Evolutionary conservation across 1,140 invertebrate species (phyloP), one percentile per base, ranked within the genome.

Genomic region (Armadillidium nasatum): DNA sequence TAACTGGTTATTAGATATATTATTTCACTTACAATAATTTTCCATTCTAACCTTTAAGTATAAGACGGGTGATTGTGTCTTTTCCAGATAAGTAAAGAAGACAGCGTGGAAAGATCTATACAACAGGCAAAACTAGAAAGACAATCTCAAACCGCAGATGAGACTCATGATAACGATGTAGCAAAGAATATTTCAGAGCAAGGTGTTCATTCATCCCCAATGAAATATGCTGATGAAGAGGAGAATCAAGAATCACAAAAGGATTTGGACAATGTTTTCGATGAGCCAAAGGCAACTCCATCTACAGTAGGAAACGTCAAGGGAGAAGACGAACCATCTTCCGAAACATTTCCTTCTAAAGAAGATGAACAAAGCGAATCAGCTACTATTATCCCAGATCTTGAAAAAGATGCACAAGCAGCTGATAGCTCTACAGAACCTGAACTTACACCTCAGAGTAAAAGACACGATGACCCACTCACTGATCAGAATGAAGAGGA

Each of bases 1-100:
- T 33, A 6, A 1, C 33, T 33, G 1, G 33, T 1, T 33, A 33
- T 33, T 33, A 33, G 6, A 33, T 33, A 33, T 33, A 33, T 33
- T 33, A 33, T 33, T 33, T 33, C 6, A 33, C 6, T 33, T 33
- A 33, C 33, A 33, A 33, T 33, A 3, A 33, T 33, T 33, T 33
- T 33, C 33, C 6, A 6, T 33, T 6, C 6, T 33, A 3, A 33
- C 6, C 33, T 33, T 33, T 33, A 3, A 33, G 6, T 6, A 33
- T 33, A 33, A 33, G 1, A 33, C 2, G 33, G 6, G 6, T 33
- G 33, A 1, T 33, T 33, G 33, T 33, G 33, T 33, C 2, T 33
- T 33, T 33, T 33, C 33, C 72, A 80, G 77, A 81, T 81, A 22
- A 81, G 81, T 54, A 81, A 81, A 74, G 81, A 81, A 74, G 81